phyloP scores from a whole-genome alignment of 2,888 invertebrate species.

The Entomobrya multifasciata region DNA sequence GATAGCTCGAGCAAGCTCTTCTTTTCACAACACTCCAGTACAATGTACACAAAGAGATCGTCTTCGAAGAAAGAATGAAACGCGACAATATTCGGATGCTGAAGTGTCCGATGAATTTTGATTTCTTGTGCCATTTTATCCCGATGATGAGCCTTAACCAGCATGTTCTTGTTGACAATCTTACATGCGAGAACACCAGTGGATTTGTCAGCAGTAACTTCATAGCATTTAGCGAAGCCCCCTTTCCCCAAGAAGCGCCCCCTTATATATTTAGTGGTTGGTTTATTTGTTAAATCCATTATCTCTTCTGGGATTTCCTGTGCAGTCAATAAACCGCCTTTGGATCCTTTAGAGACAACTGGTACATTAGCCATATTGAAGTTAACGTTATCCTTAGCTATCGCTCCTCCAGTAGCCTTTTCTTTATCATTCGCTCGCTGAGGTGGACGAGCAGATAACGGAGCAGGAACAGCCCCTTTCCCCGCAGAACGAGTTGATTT shows the following conservation, averaged over 20 bases:
- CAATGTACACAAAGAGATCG: slow-evolving; percentile 93
- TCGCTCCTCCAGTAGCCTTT: not conserved
- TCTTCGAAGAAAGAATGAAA: slow-evolving; percentile 98
- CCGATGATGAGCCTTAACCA: slow-evolving; percentile 96
- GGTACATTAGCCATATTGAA: slow-evolving; percentile 55
- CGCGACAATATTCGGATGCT: slow-evolving; percentile 94
- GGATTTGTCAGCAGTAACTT: slow-evolving; percentile 82
- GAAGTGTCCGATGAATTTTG: slow-evolving; percentile 93
- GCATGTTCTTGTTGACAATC: slow-evolving; percentile 96
- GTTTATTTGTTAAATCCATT: slow-evolving; percentile 87
- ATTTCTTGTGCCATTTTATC: slow-evolving; percentile 99
- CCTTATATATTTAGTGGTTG: slow-evolving; percentile 87
- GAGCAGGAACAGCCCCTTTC: no score
- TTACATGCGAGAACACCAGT: slow-evolving; percentile 92
- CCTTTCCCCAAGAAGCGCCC: slow-evolving; percentile 93
- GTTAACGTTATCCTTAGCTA: not conserved
- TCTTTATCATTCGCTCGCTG: no score
- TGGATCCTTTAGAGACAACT: not conserved
- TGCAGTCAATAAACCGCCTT: slow-evolving; percentile 23
- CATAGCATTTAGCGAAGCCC: slow-evolving; percentile 85
- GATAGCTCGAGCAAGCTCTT: slow-evolving; percentile 99
- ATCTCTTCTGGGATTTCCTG: slow-evolving; percentile 89
- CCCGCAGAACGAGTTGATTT: not conserved
- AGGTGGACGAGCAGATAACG: no score
- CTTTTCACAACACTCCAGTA: slow-evolving; percentile 96